Evolutionary conservation across 2,888 invertebrate species (phyloP), one percentile per base, ranked within the genome.

Genomic region (Cephonodes hylas): DNA sequence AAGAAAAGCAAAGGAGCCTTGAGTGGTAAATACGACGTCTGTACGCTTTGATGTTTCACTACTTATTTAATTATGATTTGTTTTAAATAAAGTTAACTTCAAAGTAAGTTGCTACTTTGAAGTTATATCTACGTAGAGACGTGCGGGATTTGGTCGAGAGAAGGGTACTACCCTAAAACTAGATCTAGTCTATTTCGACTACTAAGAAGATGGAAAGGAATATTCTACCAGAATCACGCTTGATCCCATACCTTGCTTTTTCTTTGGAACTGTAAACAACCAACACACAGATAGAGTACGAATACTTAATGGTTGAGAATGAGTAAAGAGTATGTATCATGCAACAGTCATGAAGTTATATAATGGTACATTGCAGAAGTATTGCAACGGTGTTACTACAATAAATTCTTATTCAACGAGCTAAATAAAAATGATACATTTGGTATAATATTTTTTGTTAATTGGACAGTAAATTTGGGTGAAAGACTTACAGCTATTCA

Each of bases 251-350:
- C 93, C 93, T 93, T 93, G 94, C 93, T 95, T 95, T 95, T 95
- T 95, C 95, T 95, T 95, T 95, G 95, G 94, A 94, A 95, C 95
- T 95, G 95, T 95, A 95, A 95, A 95, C 95, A 95, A 94, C 93
- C 93, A 94, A 94, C 88, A 92, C 85, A 91, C 82, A 91, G 86
- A 88, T 90, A 89, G 83, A 91, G 89, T 90, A 91, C 88, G 88
- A 85, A 85, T 86, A 85, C 53, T 76, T 76, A 80, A 85, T 84
- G 86, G 72, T 75, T 78, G 81, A 83, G 85, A 69, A 82, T 84
- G 76, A 75, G 69, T 59, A 74, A 76, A 76, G 77, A 71, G 65
- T 64, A 63, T 71, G 65, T 80, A 78, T 80, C 61, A 89, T 90
- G 90, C 91, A 86, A 85, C 84, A 85, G 86, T 79, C 87, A 78